Conservation (phyloP, 2,113 vertebrate genomes). For the Orientallactaga bullata region DNA sequence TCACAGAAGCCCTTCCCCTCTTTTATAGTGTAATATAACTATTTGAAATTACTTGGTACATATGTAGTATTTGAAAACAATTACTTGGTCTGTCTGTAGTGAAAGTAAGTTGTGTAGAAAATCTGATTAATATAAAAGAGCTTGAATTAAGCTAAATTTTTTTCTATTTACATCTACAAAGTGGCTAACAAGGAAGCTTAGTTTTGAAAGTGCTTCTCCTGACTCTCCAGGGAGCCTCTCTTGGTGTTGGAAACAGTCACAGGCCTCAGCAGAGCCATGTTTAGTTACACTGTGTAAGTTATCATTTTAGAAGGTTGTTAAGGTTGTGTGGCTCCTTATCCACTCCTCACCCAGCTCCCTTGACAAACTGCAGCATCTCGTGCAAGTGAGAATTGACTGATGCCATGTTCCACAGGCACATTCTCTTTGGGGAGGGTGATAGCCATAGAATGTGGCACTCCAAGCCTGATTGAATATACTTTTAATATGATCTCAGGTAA, state of each 20-base stretch:
- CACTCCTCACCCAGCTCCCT: neutral
- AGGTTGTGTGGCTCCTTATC: neutral
- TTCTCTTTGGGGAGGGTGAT: constrained; percentile 31
- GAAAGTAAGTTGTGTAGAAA: neutral
- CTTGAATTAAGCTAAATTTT: constrained; percentile 42
- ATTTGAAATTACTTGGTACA: constrained; percentile 42
- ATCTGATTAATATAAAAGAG: neutral
- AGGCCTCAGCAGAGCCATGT: too few species aligned
- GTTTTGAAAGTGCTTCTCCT: neutral
- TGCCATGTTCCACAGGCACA: constrained; percentile 17
- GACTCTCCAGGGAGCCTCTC: neutral
- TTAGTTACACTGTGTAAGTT: too few species aligned
- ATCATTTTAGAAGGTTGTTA: neutral
- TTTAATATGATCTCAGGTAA: constrained; percentile 42
- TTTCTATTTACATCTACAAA: constrained; percentile 6
- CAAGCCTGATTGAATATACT: constrained; percentile 21
- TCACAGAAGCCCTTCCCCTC: neutral
- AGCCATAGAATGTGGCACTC: constrained; percentile 1
- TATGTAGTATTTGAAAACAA: constrained; percentile 18
- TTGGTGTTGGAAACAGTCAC: neutral
- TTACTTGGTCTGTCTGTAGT: neutral
- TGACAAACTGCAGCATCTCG: neutral
- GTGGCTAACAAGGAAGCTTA: constrained; percentile 11
- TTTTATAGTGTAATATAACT: constrained; percentile 48
- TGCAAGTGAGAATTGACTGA: neutral